phyloP scores from a whole-genome alignment of 2,888 invertebrate genomes.

The Rhabditoides inermis region DNA sequence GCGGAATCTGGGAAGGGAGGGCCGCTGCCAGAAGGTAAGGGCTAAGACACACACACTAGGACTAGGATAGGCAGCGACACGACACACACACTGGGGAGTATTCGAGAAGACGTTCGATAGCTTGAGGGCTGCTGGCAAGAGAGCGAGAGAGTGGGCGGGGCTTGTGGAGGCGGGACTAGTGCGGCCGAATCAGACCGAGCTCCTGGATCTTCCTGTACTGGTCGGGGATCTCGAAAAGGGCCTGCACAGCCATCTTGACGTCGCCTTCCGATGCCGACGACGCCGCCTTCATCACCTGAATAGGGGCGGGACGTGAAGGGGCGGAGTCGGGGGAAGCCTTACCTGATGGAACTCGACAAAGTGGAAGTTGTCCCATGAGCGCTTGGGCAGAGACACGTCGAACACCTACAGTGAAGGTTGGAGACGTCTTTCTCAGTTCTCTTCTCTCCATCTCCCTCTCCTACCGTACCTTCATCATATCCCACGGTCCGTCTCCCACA shows the following conservation, averaged over 20 bases:
- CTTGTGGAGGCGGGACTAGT: too few species aligned
- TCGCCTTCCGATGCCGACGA: constrained; percentile 19
- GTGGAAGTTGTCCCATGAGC: constrained; percentile 59
- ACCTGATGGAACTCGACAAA: constrained; percentile 57
- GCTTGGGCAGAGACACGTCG: constrained; percentile 56
- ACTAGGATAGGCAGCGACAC: too few species aligned
- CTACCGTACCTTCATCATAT: constrained; percentile 54
- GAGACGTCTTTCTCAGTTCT: neutral
- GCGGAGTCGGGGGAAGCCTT: too few species aligned
- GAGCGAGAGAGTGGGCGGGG: too few species aligned
- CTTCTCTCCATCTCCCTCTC: neutral
- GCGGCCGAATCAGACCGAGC: constrained; percentile 31
- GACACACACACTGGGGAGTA: too few species aligned
- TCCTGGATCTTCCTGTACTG: constrained; percentile 52
- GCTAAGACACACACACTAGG: too few species aligned
- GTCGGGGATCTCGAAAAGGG: constrained; percentile 58
- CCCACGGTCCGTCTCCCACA: constrained; percentile 59
- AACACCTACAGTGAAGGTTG: constrained; percentile 51
- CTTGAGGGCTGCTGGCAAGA: too few species aligned
- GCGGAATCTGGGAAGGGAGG: too few species aligned
- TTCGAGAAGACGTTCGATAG: too few species aligned
- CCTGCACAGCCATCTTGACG: constrained; percentile 54
- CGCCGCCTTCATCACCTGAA: constrained; percentile 19
- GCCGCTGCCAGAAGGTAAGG: too few species aligned
- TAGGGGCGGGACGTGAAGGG: neutral